Conservation (phyloP, 2,888 invertebrate genomes). For the Epiblema foenella region DNA sequence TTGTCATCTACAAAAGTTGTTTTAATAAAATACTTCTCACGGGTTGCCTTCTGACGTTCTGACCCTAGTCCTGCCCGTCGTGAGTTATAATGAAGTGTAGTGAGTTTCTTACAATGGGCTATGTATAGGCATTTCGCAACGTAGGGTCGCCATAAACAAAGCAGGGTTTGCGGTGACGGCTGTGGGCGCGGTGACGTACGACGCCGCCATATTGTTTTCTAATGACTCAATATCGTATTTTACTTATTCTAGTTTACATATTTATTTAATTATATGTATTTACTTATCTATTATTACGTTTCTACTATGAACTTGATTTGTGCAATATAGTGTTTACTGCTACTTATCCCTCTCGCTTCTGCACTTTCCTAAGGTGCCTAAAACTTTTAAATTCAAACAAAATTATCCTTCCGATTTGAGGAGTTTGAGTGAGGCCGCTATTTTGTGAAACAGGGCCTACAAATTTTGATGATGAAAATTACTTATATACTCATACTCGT, state of each 20-base stretch:
- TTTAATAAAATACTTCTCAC: conserved; percentile 1
- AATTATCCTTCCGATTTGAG: not conserved
- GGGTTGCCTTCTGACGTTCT: conserved; percentile 18
- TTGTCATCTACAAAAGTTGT: not conserved
- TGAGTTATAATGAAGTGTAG: conserved; percentile 24
- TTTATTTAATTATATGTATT: conserved; percentile 2
- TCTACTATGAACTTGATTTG: too few relatives aligned
- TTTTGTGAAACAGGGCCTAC: not conserved
- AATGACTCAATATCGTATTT: conserved; percentile 71
- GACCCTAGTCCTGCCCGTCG: conserved; percentile 18
- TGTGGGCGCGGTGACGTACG: conserved; percentile 77
- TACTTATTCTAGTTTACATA: conserved; percentile 10
- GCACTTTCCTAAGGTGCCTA: too few relatives aligned
- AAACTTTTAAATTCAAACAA: not conserved
- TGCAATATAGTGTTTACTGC: too few relatives aligned
- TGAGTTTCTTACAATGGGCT: conserved; percentile 28
- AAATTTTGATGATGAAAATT: too few relatives aligned
- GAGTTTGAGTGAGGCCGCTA: not conserved
- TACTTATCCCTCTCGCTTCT: too few relatives aligned
- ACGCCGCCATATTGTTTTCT: conserved; percentile 75
- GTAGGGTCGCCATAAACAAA: conserved; percentile 73
- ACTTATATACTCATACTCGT: too few relatives aligned
- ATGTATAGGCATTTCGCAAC: conserved; percentile 42
- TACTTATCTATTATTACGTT: too few relatives aligned
- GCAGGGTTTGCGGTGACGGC: conserved; percentile 67